These are phyloP conservation scores for Pseudomugil gertrudae DNA, from an alignment of 2,797 vertebrate genomes.

Conservation along the genomic window DNA sequence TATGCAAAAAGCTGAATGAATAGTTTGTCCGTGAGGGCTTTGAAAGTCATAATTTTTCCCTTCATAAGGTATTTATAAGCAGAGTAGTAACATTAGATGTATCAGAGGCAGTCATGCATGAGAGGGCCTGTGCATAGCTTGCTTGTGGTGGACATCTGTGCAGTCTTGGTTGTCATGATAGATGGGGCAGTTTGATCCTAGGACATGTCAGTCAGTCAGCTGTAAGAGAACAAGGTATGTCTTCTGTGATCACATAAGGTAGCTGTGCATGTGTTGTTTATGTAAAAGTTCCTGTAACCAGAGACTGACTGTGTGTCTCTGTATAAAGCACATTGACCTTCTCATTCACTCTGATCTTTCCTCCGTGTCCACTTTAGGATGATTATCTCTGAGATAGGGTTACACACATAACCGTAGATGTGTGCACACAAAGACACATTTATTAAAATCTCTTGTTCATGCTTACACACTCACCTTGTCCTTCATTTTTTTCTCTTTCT, in stretches of 20 bases:
- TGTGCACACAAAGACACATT: constrained; percentile 5
- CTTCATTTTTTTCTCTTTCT: not conserved
- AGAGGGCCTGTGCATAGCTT: constrained; percentile 2
- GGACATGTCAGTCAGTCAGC: constrained; percentile 18
- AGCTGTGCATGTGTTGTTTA: constrained; percentile 3
- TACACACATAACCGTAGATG: constrained; percentile 32
- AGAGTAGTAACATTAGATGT: constrained; percentile 23
- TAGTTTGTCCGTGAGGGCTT: no score
- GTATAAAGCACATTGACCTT: constrained; percentile 48
- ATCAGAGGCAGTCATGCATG: not conserved
- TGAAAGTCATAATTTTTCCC: not conserved
- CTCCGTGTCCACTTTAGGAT: constrained; percentile 34
- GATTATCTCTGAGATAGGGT: constrained; percentile 63
- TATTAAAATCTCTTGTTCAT: constrained; percentile 19
- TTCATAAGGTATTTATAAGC: constrained; percentile 32
- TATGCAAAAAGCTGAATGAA: no score
- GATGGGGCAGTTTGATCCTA: not conserved
- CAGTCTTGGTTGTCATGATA: not conserved
- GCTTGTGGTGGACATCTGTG: not conserved
- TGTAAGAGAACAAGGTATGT: constrained; percentile 28
- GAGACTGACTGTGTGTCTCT: constrained; percentile 31
- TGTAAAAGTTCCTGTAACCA: constrained; percentile 55
- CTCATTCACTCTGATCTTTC: constrained; percentile 46
- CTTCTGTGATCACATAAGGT: constrained; percentile 6
- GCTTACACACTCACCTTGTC: constrained; percentile 3